A percentile compares a stretch with the other conserved stretches of the same genome.
Evolutionary conservation across 1,140 invertebrate species (phyloP).

Genomic region (Hormaphis cornu): DNA sequence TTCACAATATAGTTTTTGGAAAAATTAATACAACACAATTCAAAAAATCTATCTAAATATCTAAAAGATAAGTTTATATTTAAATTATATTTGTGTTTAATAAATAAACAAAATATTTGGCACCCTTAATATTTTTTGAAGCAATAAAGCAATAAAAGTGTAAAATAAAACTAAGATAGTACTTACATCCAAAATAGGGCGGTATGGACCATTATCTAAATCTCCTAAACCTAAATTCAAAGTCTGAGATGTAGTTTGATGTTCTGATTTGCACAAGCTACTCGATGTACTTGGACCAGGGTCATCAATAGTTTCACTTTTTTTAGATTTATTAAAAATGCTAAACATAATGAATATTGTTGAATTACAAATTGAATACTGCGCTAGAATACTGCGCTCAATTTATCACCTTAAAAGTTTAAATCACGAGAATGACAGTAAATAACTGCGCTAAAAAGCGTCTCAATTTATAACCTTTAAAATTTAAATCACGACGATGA

Average conservation of each 20-base stretch:
- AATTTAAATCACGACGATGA: no score
- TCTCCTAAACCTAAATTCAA: background rate
- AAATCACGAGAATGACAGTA: no score
- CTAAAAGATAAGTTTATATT: no score
- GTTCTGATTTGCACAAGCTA: background rate
- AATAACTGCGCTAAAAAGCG: no score
- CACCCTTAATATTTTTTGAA: no score
- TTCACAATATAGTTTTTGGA: background rate
- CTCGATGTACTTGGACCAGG: background rate
- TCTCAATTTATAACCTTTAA: no score
- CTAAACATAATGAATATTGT: slow-evolving; percentile 9
- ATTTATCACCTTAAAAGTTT: no score
- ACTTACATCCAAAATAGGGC: background rate
- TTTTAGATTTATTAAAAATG: background rate
- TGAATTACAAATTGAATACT: no score
- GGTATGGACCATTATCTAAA: background rate
- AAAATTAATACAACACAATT: background rate
- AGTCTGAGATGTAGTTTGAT: background rate
- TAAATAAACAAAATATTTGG: no score
- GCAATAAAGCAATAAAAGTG: background rate
- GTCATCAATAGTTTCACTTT: background rate
- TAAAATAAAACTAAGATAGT: background rate
- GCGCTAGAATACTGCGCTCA: no score
- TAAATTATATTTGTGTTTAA: no score
- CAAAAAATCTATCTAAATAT: background rate